Evolutionary conservation across 2,797 vertebrate species (phyloP), one percentile per base, ranked within the genome.

Genomic region (Saxicola maurus): DNA sequence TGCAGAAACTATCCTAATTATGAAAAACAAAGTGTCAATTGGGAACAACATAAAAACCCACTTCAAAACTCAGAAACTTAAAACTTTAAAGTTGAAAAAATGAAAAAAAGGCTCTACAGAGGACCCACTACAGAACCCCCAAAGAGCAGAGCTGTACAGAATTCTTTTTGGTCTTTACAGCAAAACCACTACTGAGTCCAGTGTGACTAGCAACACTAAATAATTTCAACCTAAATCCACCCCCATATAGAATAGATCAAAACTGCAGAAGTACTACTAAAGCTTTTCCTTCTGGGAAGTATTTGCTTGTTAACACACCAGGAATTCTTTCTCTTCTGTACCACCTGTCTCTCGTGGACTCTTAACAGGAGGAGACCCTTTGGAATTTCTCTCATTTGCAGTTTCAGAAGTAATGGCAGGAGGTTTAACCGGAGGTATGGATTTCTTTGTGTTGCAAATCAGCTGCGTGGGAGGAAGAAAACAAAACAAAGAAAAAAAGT

Each of bases 361-460:
- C 94, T 96, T 97, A 51, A 93, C 83, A 86, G 95, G 94, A 84
- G 96, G 79, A 53, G 97, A 96, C 43, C 86, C 96, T 91, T 97
- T 97, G 74, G 97, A 97, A 94, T 95, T 98, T 89, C 96, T 97
- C 89, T 95, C 97, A 93, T 97, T 94, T 55, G 98, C 97, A 33
- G 95, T 97, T 95, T 98, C 98, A 82, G 94, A 93, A 79, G 90
- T 71, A 87, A 95, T 7, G 69, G 95, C 89, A 73, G 94, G 94
- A 87, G 94, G 85, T 93, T 97, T 98, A 94, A 96, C 96, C 2
- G 86, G 95, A 69, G 97, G 96, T 74, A 97, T 18, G 38, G 95
- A 91, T 79, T 96, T 95, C 92, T 92, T 96, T 88, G 93, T 95
- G 91, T 95, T 96, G 89, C 96, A 94, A 91, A 98, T 84, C 95